Percentiles rank a stretch among this genome's conserved stretches.
Evolutionary conservation across 1,140 invertebrate genomes (phyloP).

Genomic region (Trichoplusia ni): DNA sequence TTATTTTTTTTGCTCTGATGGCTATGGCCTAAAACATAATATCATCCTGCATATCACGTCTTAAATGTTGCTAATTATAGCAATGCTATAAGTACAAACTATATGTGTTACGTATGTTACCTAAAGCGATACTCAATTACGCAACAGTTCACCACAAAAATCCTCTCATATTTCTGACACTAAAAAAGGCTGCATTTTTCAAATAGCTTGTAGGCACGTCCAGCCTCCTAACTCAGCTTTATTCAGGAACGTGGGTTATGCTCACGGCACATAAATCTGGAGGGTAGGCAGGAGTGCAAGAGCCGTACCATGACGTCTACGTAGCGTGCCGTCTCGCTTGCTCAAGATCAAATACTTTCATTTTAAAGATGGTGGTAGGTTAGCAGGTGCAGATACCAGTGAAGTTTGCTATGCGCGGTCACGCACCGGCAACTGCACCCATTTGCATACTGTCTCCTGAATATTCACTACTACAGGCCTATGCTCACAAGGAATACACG

Average conservation of each 20-base stretch:
- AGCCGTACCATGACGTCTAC: no score
- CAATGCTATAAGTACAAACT: no score
- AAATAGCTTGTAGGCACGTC: constrained; percentile 1
- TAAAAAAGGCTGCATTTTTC: neutral
- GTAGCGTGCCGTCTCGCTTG: no score
- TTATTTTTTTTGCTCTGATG: no score
- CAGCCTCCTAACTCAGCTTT: constrained; percentile 7
- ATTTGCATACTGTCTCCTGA: constrained; percentile 29
- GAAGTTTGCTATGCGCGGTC: constrained; percentile 2
- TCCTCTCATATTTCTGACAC: neutral
- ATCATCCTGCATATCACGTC: no score
- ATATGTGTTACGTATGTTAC: no score
- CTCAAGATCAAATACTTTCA: no score
- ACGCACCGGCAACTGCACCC: constrained; percentile 12
- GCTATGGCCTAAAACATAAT: no score
- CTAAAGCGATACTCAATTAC: no score
- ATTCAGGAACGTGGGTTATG: neutral
- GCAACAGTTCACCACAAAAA: neutral
- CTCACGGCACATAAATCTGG: constrained; percentile 9
- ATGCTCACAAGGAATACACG: neutral
- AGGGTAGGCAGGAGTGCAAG: neutral
- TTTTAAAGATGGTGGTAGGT: neutral
- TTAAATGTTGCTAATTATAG: no score
- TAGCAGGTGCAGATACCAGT: neutral
- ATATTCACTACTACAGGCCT: constrained; percentile 11